Percentiles rank a stretch among this genome's conserved stretches.
phyloP scores from a whole-genome alignment of 2,797 vertebrate species.

The Pangasius larnaudii region DNA sequence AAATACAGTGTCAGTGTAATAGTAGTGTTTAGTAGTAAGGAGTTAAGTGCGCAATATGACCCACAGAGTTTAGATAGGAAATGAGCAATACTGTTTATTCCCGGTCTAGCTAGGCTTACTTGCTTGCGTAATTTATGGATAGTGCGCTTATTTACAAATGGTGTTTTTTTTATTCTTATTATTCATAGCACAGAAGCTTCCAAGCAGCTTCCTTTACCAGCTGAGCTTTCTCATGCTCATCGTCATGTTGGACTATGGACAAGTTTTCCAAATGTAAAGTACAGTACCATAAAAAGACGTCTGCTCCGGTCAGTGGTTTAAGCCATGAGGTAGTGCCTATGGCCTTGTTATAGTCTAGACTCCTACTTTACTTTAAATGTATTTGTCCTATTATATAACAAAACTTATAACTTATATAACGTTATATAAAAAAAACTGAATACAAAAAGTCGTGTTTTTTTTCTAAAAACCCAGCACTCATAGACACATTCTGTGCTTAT shows the following conservation, averaged over 20 bases:
- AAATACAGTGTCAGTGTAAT: neutral
- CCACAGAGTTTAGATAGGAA: neutral
- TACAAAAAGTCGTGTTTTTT: neutral
- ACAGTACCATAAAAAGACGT: neutral
- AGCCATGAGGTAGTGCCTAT: neutral
- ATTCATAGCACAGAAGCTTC: neutral
- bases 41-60: neutral
- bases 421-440: neutral
- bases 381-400: neutral
- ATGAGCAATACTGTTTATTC: neutral
- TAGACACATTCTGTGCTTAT: neutral
- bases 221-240: neutral
- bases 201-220: neutral
- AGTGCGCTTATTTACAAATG: neutral
- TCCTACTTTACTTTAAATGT: neutral
- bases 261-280: neutral
- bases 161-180: neutral
- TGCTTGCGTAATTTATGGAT: neutral
- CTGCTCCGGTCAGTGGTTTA: neutral
- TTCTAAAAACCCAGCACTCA: neutral
- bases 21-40: slow-evolving; percentile 24
- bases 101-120: neutral
- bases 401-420: neutral
- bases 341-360: neutral
- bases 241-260: neutral